Conservation (phyloP, 2,888 invertebrate genomes). For the Acrobasis repandana region DNA sequence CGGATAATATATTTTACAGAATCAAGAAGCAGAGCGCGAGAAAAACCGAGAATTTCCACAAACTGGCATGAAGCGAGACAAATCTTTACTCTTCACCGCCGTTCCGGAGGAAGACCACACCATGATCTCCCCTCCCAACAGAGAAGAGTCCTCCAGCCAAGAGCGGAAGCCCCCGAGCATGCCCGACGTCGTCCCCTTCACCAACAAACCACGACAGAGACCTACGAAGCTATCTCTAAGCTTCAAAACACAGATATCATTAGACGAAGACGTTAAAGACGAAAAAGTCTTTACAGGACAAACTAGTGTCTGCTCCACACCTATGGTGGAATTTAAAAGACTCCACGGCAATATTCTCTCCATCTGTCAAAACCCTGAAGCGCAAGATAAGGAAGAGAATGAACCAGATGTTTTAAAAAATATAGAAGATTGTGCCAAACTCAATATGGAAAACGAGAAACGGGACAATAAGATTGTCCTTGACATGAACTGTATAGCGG, state of each 20-base stretch:
- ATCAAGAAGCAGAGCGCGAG: conserved; percentile 72
- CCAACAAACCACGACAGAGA: conserved; percentile 73
- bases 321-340: conserved; percentile 89
- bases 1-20: too few species aligned
- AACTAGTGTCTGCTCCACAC: conserved; percentile 90
- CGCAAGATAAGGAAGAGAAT: conserved; percentile 78
- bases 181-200: conserved; percentile 79
- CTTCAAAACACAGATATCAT: conserved; percentile 80
- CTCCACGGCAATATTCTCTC: conserved; percentile 88
- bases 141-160: conserved; percentile 48
- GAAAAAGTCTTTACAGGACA: conserved; percentile 85
- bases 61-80: conserved; percentile 88
- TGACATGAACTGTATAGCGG: conserved; percentile 71
- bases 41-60: conserved; percentile 75
- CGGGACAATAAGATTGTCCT: conserved; percentile 63
- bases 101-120: conserved; percentile 90
- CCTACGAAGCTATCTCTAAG: conserved; percentile 84
- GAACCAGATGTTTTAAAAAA: conserved; percentile 70
- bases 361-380: conserved; percentile 86
- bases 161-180: conserved; percentile 60
- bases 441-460: conserved; percentile 60
- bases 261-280: conserved; percentile 81
- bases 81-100: conserved; percentile 90
- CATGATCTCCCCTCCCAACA: conserved; percentile 74
- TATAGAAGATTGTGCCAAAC: conserved; percentile 59